Conservation (phyloP, 64 coral and sea anemone species). For the Actinia tenebrosa region DNA sequence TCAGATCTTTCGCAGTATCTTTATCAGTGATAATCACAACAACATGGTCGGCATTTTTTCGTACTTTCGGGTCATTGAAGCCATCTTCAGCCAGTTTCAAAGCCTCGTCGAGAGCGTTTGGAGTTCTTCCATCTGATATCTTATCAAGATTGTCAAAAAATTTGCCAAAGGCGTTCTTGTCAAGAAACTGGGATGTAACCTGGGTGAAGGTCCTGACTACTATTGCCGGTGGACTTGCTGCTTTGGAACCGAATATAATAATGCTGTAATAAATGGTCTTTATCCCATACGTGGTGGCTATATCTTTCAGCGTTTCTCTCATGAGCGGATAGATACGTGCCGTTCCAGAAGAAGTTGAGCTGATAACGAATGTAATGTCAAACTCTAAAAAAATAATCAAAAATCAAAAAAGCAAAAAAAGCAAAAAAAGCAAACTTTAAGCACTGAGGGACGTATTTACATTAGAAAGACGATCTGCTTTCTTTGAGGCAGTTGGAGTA, state of each 20-base stretch:
- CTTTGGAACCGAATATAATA: conserved; percentile 46
- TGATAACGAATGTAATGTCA: conserved; percentile 60
- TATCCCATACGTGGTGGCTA: conserved; percentile 54
- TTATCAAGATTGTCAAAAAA: not conserved
- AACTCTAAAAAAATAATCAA: conserved; percentile 24
- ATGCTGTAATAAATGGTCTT: conserved; percentile 63
- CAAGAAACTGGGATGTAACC: not conserved
- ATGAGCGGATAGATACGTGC: conserved; percentile 33
- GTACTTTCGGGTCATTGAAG: conserved; percentile 49
- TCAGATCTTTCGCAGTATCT: conserved; percentile 20
- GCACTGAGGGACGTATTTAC: not conserved
- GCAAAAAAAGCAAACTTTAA: not conserved
- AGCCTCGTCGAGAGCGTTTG: conserved; percentile 40
- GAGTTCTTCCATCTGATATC: not conserved
- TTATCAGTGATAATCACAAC: conserved; percentile 60
- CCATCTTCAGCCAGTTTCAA: conserved; percentile 35
- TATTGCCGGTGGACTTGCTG: not conserved
- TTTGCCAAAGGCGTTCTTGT: not conserved
- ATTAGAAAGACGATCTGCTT: no score
- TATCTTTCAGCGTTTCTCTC: conserved; percentile 23
- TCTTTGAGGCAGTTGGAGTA: no score
- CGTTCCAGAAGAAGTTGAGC: conserved; percentile 35
- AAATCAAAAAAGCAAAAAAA: not conserved
- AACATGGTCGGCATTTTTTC: conserved; percentile 51
- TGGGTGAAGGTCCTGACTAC: not conserved